Conservation (phyloP, 2,113 vertebrate genomes). For the Oryzias melastigma region DNA sequence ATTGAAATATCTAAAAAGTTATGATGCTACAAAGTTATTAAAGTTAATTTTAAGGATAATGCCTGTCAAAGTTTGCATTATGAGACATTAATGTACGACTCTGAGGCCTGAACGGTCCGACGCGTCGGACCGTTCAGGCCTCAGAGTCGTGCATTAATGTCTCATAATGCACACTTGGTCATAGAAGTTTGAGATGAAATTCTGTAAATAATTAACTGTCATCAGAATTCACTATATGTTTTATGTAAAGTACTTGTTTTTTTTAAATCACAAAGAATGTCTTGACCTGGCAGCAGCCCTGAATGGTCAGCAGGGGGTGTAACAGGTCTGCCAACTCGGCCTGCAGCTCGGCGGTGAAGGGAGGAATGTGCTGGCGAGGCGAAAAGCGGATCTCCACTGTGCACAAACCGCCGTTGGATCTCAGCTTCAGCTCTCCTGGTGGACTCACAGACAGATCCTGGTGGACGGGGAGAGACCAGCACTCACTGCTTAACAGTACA, state of each 20-base stretch:
- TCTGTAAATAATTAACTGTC: too few relatives aligned
- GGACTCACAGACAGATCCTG: conserved; percentile 73
- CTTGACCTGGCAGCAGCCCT: conserved; percentile 77
- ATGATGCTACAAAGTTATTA: background rate
- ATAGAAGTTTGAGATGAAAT: too few relatives aligned
- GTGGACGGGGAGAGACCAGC: background rate
- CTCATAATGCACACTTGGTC: too few relatives aligned
- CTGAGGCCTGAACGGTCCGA: too few relatives aligned
- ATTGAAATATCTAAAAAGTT: background rate
- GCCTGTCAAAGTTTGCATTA: too few relatives aligned
- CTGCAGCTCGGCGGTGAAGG: conserved; percentile 80
- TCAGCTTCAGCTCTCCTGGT: conserved; percentile 68
- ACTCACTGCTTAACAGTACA: background rate
- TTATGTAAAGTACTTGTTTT: too few relatives aligned
- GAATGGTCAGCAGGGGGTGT: conserved; percentile 79
- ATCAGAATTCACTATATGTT: too few relatives aligned
- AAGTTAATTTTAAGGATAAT: too few relatives aligned
- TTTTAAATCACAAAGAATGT: background rate
- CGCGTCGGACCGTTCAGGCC: too few relatives aligned
- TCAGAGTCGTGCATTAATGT: too few relatives aligned
- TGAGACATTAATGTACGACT: too few relatives aligned
- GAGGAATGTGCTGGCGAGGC: conserved; percentile 67
- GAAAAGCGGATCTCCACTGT: conserved; percentile 80
- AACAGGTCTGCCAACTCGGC: conserved; percentile 73
- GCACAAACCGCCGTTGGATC: conserved; percentile 70